Base-by-base conservation (phyloP, 1,140 invertebrate species). In the Aphelenchoides besseyi region DNA sequence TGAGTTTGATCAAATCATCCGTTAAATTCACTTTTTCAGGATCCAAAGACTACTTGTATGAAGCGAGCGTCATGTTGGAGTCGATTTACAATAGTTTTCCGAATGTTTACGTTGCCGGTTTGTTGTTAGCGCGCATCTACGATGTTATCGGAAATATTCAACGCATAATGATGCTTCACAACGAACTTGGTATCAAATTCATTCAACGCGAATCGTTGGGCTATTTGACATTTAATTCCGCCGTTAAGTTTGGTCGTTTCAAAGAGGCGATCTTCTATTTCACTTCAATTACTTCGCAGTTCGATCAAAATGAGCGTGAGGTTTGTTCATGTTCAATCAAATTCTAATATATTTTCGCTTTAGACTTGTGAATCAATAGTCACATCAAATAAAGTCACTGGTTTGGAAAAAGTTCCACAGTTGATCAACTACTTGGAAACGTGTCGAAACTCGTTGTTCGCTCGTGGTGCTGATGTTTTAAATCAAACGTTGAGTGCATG, bases 171-270 rank as follows among this genome's bases (percentile, higher is more conserved):
- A 68, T 62, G 41, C 32, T 79, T 26, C 16, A 30, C 16, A 57
- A 41, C 16, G 62, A 76, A 41, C 86, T 97, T 82, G 94, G 97
- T 80, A 89, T 94, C 61, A 97, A 97, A 87, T 92, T 96, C 86
- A 90, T 97, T 72, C 94, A 97, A 84, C 87, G 95, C 82, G 93
- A 96, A 86, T 93, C 93, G 0, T 86, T 97, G 52, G 87, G 86
- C 81, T 87, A 83, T 74, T 73, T 75, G 0, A 64, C 30, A 1
- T 80, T 75, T 62, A 72, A 57, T n/a, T 32, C 72, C 0, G 29
- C 64, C n/a, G 61, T 72, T 9, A 32, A 67, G 5, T 77, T 72
- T 41, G 75, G 75, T 3, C 69, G 41, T 1, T 77, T 79, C 36
- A 72, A 67, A 5, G 53, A 48, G 35, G 75, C 75, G 8, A 71